Base-by-base conservation (phyloP, 2,888 invertebrate genomes). In the Gari tellinella region DNA sequence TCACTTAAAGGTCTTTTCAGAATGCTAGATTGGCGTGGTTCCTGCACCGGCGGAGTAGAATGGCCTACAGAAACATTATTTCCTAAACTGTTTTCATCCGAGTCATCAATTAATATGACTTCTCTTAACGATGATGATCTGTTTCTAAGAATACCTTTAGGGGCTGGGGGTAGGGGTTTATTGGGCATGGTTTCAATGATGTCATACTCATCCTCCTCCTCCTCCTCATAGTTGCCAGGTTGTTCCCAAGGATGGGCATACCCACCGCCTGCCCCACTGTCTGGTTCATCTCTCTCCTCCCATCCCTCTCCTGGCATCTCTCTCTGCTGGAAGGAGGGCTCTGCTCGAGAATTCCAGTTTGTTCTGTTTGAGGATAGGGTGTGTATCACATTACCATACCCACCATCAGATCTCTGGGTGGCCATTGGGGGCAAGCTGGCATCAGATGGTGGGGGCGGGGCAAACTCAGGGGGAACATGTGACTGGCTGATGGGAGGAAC, bases 71-170 rank as follows among this genome's bases (percentile, higher is more conserved):
- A 40, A 23, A 31, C n/a, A 12, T 31, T n/a, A 12, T 25, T 21
- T 40, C 23, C 40, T 46, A 41, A 10, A 17, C 26, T 48, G 12
- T 17, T 40, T 5, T 57, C 23, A 21, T 61, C 46, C 5, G 48
- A 62, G 26, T 72, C 78, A 65, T 79, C 80, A 7, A 80, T 69
- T 26, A 84, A 55, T 23, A 70, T 73, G 12, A 84, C 77, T 58
- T 82, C 82, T 43, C 72, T 72, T 46, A 84, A 55, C 53, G 82
- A 81, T 19, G 84, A 81, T 40, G 62, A 65, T 19, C 75, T 64
- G 67, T 84, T 84, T 51, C 82, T 74, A 10, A 84, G 67, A 53
- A 84, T 84, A 57, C 84, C 63, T 73, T 84, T 84, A 75, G 31
- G 31, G 19, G 80, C 52, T 17, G 81, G 63, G 14, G 75, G 80